A percentile compares a stretch with the other conserved stretches of the same genome.
These are phyloP conservation scores for Camponotus pennsylvanicus DNA, from an alignment of 1,140 invertebrate genomes.

Conservation along the genomic window DNA sequence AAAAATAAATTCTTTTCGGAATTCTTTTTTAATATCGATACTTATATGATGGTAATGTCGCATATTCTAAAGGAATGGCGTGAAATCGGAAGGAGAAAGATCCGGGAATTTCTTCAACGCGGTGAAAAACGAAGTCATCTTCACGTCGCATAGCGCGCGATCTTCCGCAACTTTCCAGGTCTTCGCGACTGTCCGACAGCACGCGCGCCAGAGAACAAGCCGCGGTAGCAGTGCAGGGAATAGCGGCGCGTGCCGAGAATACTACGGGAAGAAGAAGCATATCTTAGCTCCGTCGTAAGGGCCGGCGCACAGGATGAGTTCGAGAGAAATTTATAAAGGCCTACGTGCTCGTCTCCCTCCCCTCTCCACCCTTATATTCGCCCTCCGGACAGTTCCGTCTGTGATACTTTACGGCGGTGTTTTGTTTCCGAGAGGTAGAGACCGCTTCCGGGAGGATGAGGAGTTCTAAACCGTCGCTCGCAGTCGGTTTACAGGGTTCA, in stretches of 20 bases:
- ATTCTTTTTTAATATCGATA: background rate
- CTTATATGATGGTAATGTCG: background rate
- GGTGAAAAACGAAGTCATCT: constrained; percentile 19
- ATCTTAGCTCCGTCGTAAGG: constrained; percentile 65
- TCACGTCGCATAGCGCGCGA: constrained; percentile 38
- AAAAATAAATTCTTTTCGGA: background rate
- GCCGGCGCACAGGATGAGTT: constrained; percentile 65
- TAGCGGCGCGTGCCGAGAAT: constrained; percentile 80
- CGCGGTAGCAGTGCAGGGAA: constrained; percentile 55
- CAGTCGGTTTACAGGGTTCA: constrained; percentile 82
- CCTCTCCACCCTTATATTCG: constrained; percentile 14
- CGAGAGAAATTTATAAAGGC: constrained; percentile 84
- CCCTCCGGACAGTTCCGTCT: constrained; percentile 54
- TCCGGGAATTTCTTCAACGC: constrained; percentile 16
- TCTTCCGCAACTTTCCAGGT: constrained; percentile 50
- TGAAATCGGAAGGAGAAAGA: background rate
- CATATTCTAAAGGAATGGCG: background rate
- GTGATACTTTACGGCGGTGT: constrained; percentile 81
- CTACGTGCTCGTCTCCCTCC: constrained; percentile 77
- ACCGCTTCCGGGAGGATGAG: constrained; percentile 4
- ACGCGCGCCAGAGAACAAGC: constrained; percentile 44
- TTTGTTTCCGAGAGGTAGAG: constrained; percentile 75
- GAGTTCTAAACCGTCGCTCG: constrained; percentile 80
- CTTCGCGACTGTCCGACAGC: constrained; percentile 46
- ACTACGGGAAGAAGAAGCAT: constrained; percentile 76